Base-by-base conservation (phyloP, 1,140 invertebrate species). In the Vanessa atalanta region DNA sequence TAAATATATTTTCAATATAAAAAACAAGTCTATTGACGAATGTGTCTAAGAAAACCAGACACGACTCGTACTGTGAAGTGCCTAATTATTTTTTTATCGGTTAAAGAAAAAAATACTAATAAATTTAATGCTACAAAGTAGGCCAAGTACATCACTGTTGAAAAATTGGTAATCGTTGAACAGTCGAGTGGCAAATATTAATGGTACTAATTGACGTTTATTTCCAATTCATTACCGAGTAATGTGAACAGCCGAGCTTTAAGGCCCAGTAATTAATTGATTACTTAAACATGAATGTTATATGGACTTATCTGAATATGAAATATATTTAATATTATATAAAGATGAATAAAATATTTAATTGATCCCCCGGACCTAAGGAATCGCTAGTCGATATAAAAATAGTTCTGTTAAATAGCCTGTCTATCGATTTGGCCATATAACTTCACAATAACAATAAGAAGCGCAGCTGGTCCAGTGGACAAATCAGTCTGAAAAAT, bases 191-290 rank as follows among this genome's bases (percentile, higher is more conserved):
- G 66, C 8, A 63, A 65, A 68, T 55, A 68, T 55, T 68, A 47
- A 69, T 53, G 14, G 31, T 31, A 64, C 26, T 78, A 73, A 78
- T 75, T 69, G 61, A 75, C 48, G 57, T 67, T 60, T 47, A 53
- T 63, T 78, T n/a, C 71, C 64, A 65, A 68, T 70, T 72, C 69
- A 73, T 78, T 78, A 75, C 72, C 53, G n/a, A 31, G 53, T 53
- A 64, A 64, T 69, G 53, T 47, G 31, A 60, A 60, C 43, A 20
- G 26, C 8, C 53, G 37, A 7, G 48, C 31, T 64, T 47, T 43
- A 47, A 71, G 31, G 20, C 3, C 2, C 47, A 66, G 50, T 66
- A 50, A 66, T 65, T 47, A 48, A 51, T 66, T 66, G 48, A 66
- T 51, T 0, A 26, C 48, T 26, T 23, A 47, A 14, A 51, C 13